Evolutionary conservation across 35 echinoderm and acorn worm species (phyloP).

Genomic region (Lytechinus variegatus): DNA sequence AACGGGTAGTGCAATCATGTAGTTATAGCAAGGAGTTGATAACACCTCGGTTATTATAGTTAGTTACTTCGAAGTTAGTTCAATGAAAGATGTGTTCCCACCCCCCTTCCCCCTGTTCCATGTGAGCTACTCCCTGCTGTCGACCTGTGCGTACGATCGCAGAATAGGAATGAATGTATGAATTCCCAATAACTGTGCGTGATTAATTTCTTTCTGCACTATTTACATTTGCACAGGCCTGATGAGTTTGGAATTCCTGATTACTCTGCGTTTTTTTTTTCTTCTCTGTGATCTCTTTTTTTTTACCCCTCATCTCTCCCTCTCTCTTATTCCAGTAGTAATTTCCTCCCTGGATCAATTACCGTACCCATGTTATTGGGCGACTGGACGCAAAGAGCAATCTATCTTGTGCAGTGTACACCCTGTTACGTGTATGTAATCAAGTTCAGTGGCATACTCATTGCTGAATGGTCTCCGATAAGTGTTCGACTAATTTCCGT

Average conservation of each 20-base stretch:
- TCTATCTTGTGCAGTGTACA: slow-evolving; percentile 1
- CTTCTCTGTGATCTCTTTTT: not conserved
- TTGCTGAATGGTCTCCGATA: slow-evolving; percentile 9
- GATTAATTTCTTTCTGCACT: slow-evolving; percentile 49
- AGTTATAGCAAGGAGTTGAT: too few relatives aligned
- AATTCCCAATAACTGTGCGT: slow-evolving; percentile 14
- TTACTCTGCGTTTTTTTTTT: not conserved
- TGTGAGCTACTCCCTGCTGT: not conserved
- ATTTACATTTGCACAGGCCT: slow-evolving; percentile 42
- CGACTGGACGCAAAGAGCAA: slow-evolving; percentile 13
- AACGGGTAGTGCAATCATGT: not conserved
- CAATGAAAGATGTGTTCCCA: not conserved
- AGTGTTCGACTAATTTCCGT: slow-evolving; percentile 11
- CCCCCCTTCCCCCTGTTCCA: not conserved
- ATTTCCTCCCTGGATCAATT: slow-evolving; percentile 40
- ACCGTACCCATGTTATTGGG: not conserved
- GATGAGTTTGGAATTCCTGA: slow-evolving; percentile 42
- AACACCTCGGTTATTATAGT: not conserved
- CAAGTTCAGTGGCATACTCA: not conserved
- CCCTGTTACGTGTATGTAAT: not conserved
- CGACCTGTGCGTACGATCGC: not conserved
- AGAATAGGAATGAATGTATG: slow-evolving; percentile 30
- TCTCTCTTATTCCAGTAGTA: slow-evolving; percentile 13
- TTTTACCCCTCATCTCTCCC: not conserved
- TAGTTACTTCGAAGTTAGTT: not conserved